phyloP scores from a whole-genome alignment of 2,888 invertebrate genomes.

The Agrochola circellaris region DNA sequence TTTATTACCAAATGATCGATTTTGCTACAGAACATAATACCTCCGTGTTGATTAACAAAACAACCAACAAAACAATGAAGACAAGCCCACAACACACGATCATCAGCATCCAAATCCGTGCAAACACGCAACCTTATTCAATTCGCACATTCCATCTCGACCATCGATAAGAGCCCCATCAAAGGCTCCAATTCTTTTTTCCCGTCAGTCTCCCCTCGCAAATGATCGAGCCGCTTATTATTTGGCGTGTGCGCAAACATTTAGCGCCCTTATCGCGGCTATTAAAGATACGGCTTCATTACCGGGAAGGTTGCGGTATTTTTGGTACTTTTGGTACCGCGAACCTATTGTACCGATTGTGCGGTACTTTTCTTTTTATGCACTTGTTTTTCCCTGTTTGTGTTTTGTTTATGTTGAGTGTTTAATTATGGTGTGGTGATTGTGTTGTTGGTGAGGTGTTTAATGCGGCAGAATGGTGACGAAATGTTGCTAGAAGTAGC shows the following conservation, averaged over 20 bases:
- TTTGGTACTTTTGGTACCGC: slow-evolving; percentile 55
- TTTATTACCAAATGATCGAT: neutral
- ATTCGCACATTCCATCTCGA: slow-evolving; percentile 81
- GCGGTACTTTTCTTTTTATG: slow-evolving; percentile 62
- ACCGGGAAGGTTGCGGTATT: slow-evolving; percentile 69
- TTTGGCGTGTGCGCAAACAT: slow-evolving; percentile 91
- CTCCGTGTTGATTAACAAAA: neutral
- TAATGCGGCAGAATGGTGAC: neutral
- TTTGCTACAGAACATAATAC: neutral
- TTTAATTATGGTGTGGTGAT: slow-evolving; percentile 51
- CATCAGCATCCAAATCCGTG: slow-evolving; percentile 55
- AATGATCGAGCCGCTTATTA: slow-evolving; percentile 89
- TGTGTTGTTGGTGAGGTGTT: slow-evolving; percentile 34
- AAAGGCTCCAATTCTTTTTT: slow-evolving; percentile 81
- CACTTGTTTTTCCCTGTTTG: slow-evolving; percentile 65
- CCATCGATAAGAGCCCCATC: slow-evolving; percentile 77
- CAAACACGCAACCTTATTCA: slow-evolving; percentile 77
- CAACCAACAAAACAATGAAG: neutral
- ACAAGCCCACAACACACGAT: slow-evolving; percentile 48
- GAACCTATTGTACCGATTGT: slow-evolving; percentile 57
- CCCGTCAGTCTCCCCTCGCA: slow-evolving; percentile 83
- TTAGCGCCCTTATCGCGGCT: slow-evolving; percentile 89
- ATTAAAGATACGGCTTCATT: slow-evolving; percentile 91
- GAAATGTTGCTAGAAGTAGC: neutral
- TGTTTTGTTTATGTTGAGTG: slow-evolving; percentile 55